Evolutionary conservation across 2,888 invertebrate species (phyloP), one percentile per base, ranked within the genome.

Genomic region (Cecidostiba fungosa): DNA sequence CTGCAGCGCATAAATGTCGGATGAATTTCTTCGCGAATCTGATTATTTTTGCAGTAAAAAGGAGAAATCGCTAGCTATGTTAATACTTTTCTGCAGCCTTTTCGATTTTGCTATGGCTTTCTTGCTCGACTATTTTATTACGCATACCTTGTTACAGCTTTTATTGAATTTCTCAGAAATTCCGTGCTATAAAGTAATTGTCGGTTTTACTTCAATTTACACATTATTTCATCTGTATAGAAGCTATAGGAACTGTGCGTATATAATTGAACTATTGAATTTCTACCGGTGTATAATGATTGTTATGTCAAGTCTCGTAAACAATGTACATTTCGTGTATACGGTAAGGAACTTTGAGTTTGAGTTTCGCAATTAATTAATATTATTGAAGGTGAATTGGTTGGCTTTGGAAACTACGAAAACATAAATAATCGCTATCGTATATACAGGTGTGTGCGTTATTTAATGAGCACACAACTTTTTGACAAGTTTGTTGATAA

Each of bases 11-110:
- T 16, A 59, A 12, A 39, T 12, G n/a, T 12, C 36, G 43, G n/a
- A 66, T 78, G 39, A 78, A 69, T 69, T 78, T 78, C 62, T 47
- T 78, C 59, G 69, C 29, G 47, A 26, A 69, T 78, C 78, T 47
- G 66, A 78, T 69, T 43, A 43, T 43, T 43, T 43, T 43, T 43
- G 43, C 43, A 12, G 43, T 43, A n/a, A 29, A 32, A 77, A 36
- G 54, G 59, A 59, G 36, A 59, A 77, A 77, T 77, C 59, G 59
- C 62, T 39, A 8, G 32, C 32, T 1, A 43, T 43, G 50, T n/a
- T 29, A 26, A 76, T 77, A 43, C 23, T 66, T 47, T 78, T 43
- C 14, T 69, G 43, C 8, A 8, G 23, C 16, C 50, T 59, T 78
- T 78, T 78, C 47, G 29, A 43, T 47, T 78, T 78, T 69, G 16